Conservation (phyloP, 2,888 invertebrate genomes). For the Enoplolaimus lenunculus region DNA sequence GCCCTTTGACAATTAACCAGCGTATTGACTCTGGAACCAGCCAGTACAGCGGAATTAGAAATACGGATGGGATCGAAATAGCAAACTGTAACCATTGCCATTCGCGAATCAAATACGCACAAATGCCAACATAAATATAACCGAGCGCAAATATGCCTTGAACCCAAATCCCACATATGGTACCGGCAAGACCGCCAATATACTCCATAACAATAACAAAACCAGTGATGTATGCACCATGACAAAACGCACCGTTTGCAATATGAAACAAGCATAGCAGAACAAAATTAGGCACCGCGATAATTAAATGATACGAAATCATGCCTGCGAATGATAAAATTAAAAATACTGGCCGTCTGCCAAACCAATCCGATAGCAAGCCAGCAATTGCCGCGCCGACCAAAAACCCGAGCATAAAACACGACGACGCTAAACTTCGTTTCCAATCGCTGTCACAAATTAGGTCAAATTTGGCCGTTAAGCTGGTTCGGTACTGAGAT, state of each 20-base stretch:
- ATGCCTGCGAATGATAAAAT: background rate
- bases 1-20: constrained; percentile 18
- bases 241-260: constrained; percentile 14
- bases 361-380: constrained; percentile 1
- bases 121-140: constrained; percentile 17
- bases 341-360: constrained; percentile 13
- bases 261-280: constrained; percentile 15
- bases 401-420: constrained; percentile 6
- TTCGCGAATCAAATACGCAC: constrained; percentile 20
- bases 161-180: constrained; percentile 20
- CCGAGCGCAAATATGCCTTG: constrained; percentile 22
- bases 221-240: constrained; percentile 20
- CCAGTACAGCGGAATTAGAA: constrained; percentile 20
- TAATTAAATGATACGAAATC: constrained; percentile 2
- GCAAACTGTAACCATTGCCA: constrained; percentile 19
- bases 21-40: constrained; percentile 24
- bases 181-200: constrained; percentile 20
- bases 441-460: background rate
- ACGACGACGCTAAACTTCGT: constrained; percentile 8
- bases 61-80: constrained; percentile 6
- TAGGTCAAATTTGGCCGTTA: constrained; percentile 1
- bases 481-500: constrained; percentile 3
- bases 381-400: constrained; percentile 5
- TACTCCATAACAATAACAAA: constrained; percentile 23
- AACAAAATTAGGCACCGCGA: constrained; percentile 16